Conservation (phyloP, 2,888 invertebrate species). For the Ochlodes sylvanus region DNA sequence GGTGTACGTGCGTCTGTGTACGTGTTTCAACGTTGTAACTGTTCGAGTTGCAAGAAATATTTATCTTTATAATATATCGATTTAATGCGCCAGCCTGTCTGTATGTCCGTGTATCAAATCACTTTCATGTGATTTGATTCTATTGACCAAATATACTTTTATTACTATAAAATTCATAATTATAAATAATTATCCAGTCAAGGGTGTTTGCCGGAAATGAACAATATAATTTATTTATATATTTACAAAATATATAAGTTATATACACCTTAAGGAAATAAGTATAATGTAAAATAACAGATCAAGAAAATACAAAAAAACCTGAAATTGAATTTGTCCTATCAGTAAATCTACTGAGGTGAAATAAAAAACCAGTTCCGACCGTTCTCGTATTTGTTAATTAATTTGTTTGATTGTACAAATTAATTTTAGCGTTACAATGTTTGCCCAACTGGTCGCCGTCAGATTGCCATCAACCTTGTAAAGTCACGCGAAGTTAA, state of each 20-base stretch:
- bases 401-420: constrained; percentile 18
- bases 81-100: too few relatives aligned
- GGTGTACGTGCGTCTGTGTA: background rate
- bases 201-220: too few relatives aligned
- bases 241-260: too few relatives aligned
- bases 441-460: constrained; percentile 51
- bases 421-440: constrained; percentile 39
- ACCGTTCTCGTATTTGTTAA: background rate
- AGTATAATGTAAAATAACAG: background rate
- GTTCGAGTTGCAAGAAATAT: background rate
- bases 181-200: too few relatives aligned
- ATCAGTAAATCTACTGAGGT: background rate
- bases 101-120: too few relatives aligned
- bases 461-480: constrained; percentile 52
- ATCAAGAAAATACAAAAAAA: background rate
- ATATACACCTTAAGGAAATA: background rate
- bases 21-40: constrained; percentile 5
- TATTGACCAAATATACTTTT: too few relatives aligned
- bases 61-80: background rate
- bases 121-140: too few relatives aligned
- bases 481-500: constrained; percentile 80
- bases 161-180: too few relatives aligned
- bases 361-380: background rate
- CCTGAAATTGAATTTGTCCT: background rate
- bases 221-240: too few relatives aligned